phyloP scores from a whole-genome alignment of 2,888 invertebrate species.

The Xiphydria camelus region DNA sequence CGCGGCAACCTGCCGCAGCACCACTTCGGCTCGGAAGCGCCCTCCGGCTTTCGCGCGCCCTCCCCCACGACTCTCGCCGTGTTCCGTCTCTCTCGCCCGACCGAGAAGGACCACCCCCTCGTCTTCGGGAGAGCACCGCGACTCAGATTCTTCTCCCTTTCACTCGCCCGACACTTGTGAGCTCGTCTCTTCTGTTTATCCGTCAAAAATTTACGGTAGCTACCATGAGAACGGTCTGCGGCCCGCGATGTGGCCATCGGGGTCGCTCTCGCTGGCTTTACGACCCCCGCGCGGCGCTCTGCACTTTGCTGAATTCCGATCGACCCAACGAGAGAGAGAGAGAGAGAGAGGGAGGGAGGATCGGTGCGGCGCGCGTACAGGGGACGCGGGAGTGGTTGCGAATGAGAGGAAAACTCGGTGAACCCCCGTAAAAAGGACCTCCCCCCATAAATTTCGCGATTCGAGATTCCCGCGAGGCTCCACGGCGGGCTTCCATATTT shows the following conservation, averaged over 20 bases:
- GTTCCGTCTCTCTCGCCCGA: no score
- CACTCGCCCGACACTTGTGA: not conserved
- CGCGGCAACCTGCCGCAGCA: not conserved
- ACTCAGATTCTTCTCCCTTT: not conserved
- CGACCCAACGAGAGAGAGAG: not conserved
- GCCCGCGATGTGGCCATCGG: conserved; percentile 37
- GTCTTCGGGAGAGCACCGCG: not conserved
- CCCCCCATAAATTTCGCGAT: no score
- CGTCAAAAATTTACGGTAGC: conserved; percentile 44
- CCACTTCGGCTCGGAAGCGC: not conserved
- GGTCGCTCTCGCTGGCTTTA: conserved; percentile 21
- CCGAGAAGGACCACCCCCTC: no score
- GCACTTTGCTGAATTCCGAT: conserved; percentile 38
- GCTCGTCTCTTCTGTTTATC: not conserved
- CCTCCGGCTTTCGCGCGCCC: no score
- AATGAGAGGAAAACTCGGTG: no score
- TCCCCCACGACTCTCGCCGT: not conserved
- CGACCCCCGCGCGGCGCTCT: conserved; percentile 15
- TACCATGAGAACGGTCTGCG: conserved; percentile 32
- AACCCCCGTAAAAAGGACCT: no score
- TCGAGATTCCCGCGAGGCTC: no score
- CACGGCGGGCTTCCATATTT: no score
- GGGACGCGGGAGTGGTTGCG: no score
- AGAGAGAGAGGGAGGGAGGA: conserved; percentile 26
- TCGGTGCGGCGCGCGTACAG: conserved; percentile 15